These are phyloP conservation scores for Melanotaenia duboulayi DNA, from an alignment of 2,113 vertebrate species.

Conservation along the genomic window DNA sequence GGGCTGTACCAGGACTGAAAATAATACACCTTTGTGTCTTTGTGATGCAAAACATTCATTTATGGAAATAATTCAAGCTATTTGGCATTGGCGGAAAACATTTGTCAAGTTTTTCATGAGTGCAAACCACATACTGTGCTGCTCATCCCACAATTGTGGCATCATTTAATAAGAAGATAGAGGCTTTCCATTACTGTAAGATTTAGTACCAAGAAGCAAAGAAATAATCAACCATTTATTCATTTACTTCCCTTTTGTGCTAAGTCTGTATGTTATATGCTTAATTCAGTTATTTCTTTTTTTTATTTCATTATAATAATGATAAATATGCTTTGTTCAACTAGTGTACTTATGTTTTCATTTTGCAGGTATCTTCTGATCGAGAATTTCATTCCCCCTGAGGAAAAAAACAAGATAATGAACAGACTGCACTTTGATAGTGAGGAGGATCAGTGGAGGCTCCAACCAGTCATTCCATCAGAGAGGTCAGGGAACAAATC, in stretches of 20 bases:
- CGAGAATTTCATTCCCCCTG: conserved; percentile 96
- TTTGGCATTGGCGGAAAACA: too few species aligned
- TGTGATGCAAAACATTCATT: neutral
- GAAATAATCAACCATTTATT: too few species aligned
- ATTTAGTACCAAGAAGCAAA: too few species aligned
- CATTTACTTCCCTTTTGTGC: too few species aligned
- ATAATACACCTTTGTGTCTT: too few species aligned
- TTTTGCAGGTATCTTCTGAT: conserved; percentile 91
- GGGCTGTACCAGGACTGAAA: too few species aligned
- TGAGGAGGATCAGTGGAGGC: conserved; percentile 96
- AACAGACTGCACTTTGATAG: conserved; percentile 92
- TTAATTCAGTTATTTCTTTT: neutral
- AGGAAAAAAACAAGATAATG: conserved; percentile 98
- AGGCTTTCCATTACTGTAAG: too few species aligned
- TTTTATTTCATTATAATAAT: neutral
- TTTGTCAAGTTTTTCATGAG: too few species aligned
- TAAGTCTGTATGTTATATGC: too few species aligned
- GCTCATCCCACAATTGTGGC: too few species aligned
- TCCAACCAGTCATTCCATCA: conserved; percentile 87
- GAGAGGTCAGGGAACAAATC: conserved; percentile 83
- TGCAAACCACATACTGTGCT: too few species aligned
- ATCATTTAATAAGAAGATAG: too few species aligned
- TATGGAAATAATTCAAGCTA: neutral
- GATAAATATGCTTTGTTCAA: neutral
- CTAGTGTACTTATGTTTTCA: conserved; percentile 26